These are phyloP conservation scores for Ceratosolen fusciceps DNA, from an alignment of 1,140 invertebrate genomes.

Conservation along the genomic window DNA sequence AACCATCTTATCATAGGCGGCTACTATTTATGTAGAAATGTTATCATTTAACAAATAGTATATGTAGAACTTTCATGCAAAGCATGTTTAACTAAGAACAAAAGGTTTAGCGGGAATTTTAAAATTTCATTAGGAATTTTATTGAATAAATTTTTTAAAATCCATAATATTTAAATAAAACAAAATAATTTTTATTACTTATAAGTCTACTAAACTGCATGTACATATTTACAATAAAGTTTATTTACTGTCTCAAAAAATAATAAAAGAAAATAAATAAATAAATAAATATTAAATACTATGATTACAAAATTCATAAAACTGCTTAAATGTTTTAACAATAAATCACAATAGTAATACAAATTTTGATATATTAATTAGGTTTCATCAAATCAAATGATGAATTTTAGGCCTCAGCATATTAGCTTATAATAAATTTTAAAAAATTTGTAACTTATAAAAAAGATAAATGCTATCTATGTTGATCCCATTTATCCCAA, in stretches of 20 bases:
- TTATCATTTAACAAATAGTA: too few species aligned
- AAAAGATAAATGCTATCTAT: conserved; percentile 61
- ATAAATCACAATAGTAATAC: conserved; percentile 37
- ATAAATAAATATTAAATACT: conserved; percentile 35
- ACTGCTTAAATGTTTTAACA: conserved; percentile 24
- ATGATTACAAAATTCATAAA: conserved; percentile 3
- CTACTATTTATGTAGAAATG: too few species aligned
- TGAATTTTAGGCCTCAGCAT: conserved; percentile 17
- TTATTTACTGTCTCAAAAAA: not conserved
- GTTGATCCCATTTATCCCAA: conserved; percentile 85
- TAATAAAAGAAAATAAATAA: conserved; percentile 44
- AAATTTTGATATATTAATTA: conserved; percentile 8
- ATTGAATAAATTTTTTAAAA: not conserved
- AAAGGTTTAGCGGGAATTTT: not conserved
- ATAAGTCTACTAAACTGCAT: conserved; percentile 15
- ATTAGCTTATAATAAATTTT: not conserved
- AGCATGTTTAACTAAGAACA: too few species aligned
- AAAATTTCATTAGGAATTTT: not conserved
- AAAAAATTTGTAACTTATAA: conserved; percentile 37
- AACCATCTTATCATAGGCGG: too few species aligned
- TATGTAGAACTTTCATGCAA: too few species aligned
- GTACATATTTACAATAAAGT: conserved; percentile 29
- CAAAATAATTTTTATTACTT: conserved; percentile 30
- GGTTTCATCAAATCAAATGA: not conserved
- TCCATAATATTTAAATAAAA: conserved; percentile 3